Base-by-base conservation (phyloP, 2,797 vertebrate genomes). In the Lepus oiostolus region DNA sequence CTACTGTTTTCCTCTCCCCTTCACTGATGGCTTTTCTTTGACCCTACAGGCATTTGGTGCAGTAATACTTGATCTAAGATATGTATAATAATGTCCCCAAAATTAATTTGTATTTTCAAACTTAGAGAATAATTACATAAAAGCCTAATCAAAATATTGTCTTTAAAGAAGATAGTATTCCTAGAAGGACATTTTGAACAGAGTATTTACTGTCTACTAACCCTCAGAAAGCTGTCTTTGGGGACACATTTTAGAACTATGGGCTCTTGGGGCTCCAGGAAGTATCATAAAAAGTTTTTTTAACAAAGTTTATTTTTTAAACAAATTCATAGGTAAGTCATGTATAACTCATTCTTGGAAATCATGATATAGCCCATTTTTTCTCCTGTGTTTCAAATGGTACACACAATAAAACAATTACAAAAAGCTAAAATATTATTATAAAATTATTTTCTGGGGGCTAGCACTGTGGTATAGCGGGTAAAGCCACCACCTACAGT, bases 271-370 rank as follows among this genome's bases (percentile, higher is more conserved):
- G 21, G 76, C 26, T 42, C 2, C 76, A 88, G 7, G 30, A 94
- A 82, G 26, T 85, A 76, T 63, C 38, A 30, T 68, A 52, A 71
- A 94, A 80, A 72, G 7, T 80, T 96, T 95, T 86, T 62, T 47
- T 47, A 47, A 47, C 42, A 94, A 80, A 72, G 7, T 80, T 94
- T 85, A 60, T 81, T 96, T 95, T 86, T 62, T 47, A 47, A 88
- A 82, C 28, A 93, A 88, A 76, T 81, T 84, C 63, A 92, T 19
- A 86, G 62, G 38, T 89, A 85, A 95, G 65, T 86, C n/a, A 58
- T 17, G 38, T 54, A 54, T 3, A 85, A 54, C 4, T 94, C 60
- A 70, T 14, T 22, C 74, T 50, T 95, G 22, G 47, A 93, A 93
- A 77, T 30, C 17, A 80, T 11, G 75, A 52, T 5, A 22, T 63